These are phyloP conservation scores for Andrena marginata DNA, from an alignment of 2,888 invertebrate species.

Conservation along the genomic window DNA sequence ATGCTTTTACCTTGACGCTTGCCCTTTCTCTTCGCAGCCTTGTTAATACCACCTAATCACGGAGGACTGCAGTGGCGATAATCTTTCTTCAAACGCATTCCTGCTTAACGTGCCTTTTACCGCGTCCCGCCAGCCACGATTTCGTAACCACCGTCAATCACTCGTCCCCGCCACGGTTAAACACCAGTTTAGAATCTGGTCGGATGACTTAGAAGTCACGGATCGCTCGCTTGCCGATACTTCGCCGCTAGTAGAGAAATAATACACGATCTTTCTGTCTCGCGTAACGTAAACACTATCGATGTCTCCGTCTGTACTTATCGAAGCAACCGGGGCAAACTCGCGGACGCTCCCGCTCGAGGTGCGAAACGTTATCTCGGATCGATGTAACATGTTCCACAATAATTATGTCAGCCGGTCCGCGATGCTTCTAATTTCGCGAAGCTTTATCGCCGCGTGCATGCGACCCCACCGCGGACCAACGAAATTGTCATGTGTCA, in stretches of 20 bases:
- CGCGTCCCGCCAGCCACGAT: conserved; percentile 4
- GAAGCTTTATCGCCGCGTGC: conserved; percentile 5
- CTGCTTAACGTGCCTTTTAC: conserved; percentile 6
- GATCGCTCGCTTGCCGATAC: conserved; percentile 45
- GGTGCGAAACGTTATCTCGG: neutral
- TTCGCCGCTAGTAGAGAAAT: conserved; percentile 10
- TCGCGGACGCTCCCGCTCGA: too few relatives aligned
- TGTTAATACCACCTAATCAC: neutral
- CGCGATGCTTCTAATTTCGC: neutral
- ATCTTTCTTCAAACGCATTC: conserved; percentile 7
- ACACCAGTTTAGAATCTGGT: neutral
- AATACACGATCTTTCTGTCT: conserved; percentile 8
- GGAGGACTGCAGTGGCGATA: neutral
- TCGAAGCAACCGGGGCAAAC: neutral
- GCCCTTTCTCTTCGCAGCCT: conserved; percentile 25
- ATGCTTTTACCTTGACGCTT: conserved; percentile 12
- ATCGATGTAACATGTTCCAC: neutral
- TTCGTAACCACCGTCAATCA: conserved; percentile 40
- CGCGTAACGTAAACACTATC: conserved; percentile 31
- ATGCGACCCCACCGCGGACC: neutral
- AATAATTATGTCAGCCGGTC: neutral
- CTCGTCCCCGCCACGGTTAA: conserved; percentile 29
- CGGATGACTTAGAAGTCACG: conserved; percentile 58
- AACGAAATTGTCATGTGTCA: neutral
- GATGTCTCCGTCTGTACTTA: conserved; percentile 11